Percentiles rank a stretch among this genome's conserved stretches.
These are phyloP conservation scores for Synanthedon myopaeformis DNA, from an alignment of 2,888 invertebrate species.

Conservation along the genomic window DNA sequence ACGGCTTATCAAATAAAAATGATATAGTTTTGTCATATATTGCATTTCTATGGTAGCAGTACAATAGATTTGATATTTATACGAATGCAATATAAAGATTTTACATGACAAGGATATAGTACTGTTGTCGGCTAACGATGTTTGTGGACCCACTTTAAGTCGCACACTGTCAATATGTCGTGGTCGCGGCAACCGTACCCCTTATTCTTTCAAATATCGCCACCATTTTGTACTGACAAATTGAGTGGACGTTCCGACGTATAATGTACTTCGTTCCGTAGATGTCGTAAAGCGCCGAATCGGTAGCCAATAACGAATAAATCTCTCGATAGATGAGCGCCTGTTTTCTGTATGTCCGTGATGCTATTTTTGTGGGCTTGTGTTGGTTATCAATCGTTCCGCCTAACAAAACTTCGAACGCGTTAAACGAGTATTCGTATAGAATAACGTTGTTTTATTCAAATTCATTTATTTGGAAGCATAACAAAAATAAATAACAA, in stretches of 20 bases:
- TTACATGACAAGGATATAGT: conserved; percentile 11
- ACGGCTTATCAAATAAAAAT: no score
- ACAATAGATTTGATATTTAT: no score
- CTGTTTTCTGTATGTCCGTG: conserved; percentile 63
- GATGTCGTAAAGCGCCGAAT: conserved; percentile 46
- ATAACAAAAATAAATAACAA: no score
- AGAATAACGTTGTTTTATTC: no score
- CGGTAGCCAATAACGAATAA: conserved; percentile 54
- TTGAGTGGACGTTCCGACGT: conserved; percentile 13
- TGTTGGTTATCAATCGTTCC: conserved; percentile 25
- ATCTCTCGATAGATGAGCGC: conserved; percentile 54
- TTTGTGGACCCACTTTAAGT: conserved; percentile 21
- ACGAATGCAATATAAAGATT: no score
- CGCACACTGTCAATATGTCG: conserved; percentile 15
- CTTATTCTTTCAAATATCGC: conserved; percentile 6
- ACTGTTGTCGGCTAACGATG: conserved; percentile 26
- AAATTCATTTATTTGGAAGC: no score
- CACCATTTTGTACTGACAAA: conserved; percentile 30
- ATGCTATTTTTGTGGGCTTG: conserved; percentile 50
- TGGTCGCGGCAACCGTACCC: conserved; percentile 19
- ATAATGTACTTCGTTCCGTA: conserved; percentile 12
- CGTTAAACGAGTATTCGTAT: conserved; percentile 7
- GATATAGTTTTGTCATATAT: no score
- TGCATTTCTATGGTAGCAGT: no score
- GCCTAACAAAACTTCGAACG: conserved; percentile 45